phyloP scores from a whole-genome alignment of 1,140 invertebrate species.

The Drosophila sulfurigaster region DNA sequence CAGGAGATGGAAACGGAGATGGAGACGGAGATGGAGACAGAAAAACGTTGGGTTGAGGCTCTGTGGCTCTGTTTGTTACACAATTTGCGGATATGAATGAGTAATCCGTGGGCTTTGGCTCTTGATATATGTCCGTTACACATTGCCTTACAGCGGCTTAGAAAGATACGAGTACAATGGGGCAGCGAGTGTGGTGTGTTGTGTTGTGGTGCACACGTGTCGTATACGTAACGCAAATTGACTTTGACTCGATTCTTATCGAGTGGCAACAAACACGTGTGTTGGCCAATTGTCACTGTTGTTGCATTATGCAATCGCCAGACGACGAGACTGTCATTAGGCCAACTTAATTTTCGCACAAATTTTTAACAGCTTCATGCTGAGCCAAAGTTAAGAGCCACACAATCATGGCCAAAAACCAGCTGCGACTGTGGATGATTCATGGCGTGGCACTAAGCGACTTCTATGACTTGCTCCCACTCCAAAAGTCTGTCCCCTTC shows the following conservation, averaged over 20 bases:
- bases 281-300: constrained; percentile 35
- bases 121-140: constrained; percentile 78
- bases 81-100: constrained; percentile 82
- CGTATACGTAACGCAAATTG: constrained; percentile 79
- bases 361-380: constrained; percentile 78
- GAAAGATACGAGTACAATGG: constrained; percentile 54
- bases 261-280: constrained; percentile 54
- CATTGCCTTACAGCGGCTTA: constrained; percentile 34
- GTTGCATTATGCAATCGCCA: constrained; percentile 63
- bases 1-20: constrained; percentile 1
- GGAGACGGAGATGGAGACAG: background rate
- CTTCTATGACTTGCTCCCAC: constrained; percentile 49
- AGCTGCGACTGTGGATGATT: constrained; percentile 52
- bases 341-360: constrained; percentile 77
- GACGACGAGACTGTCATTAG: constrained; percentile 57
- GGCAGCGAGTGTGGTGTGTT: constrained; percentile 48
- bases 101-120: constrained; percentile 80
- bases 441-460: constrained; percentile 52
- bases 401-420: constrained; percentile 43
- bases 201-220: constrained; percentile 57
- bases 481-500: constrained; percentile 8
- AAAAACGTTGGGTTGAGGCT: background rate
- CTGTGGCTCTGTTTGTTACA: constrained; percentile 55
- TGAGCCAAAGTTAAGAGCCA: constrained; percentile 39
- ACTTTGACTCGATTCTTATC: constrained; percentile 77